These are phyloP conservation scores for Ginglymostoma cirratum DNA, from an alignment of 2,113 vertebrate species.

Conservation along the genomic window DNA sequence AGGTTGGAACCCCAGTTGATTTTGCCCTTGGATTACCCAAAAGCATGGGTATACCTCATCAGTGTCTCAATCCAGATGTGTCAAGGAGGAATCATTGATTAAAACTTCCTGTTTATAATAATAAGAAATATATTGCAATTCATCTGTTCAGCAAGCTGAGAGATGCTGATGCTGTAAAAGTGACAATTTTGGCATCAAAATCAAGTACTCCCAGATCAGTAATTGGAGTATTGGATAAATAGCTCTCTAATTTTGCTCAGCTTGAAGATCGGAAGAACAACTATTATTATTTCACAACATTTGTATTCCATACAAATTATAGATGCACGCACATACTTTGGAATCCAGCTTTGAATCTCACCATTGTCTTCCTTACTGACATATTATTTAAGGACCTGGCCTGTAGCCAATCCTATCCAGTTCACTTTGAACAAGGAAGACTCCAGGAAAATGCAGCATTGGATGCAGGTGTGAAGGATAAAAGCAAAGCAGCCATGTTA, in stretches of 20 bases:
- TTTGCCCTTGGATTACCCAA: not conserved
- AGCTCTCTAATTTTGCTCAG: not conserved
- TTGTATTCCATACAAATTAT: not conserved
- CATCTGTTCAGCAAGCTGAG: not conserved
- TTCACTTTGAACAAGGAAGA: conserved; percentile 93
- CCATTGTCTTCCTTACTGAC: conserved; percentile 51
- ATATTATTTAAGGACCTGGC: conserved; percentile 93
- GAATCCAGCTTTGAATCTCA: not conserved
- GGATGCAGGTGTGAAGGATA: conserved; percentile 60
- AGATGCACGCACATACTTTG: not conserved
- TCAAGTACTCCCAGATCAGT: not conserved
- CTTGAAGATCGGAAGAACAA: not conserved
- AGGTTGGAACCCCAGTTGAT: not conserved
- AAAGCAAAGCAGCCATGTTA: conserved; percentile 84
- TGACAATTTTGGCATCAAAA: not conserved
- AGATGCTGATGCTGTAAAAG: not conserved
- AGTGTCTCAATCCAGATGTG: too few species aligned
- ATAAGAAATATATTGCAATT: not conserved
- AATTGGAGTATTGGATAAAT: not conserved
- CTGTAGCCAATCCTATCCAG: conserved; percentile 92
- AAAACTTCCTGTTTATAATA: not conserved
- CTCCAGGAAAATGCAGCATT: conserved; percentile 62
- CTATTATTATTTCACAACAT: not conserved
- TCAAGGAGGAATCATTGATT: not conserved
- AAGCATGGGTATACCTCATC: not conserved